A percentile compares a stretch with the other conserved stretches of the same genome.
These are phyloP conservation scores for Apantesis nais DNA, from an alignment of 2,888 invertebrate genomes.

Conservation along the genomic window DNA sequence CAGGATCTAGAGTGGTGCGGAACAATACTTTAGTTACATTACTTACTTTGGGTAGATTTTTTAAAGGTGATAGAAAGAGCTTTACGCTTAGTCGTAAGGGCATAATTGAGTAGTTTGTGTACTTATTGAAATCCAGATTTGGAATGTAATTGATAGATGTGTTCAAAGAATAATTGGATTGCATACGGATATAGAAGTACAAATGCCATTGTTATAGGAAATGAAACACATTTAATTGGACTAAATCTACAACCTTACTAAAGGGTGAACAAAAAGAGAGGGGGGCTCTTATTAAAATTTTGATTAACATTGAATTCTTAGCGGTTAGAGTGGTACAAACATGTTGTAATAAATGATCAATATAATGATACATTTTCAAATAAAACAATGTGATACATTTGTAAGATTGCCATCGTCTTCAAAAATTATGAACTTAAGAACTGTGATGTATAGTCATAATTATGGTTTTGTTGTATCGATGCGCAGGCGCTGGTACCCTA, in stretches of 20 bases:
- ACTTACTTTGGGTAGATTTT: constrained; percentile 15
- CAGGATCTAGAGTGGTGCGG: constrained; percentile 21
- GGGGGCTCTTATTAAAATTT: not conserved
- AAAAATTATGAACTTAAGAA: not conserved
- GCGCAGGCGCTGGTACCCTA: no score
- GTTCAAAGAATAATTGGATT: not conserved
- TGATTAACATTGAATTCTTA: no score
- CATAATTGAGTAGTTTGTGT: not conserved
- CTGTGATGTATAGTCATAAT: no score
- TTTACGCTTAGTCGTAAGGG: not conserved
- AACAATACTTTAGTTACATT: constrained; percentile 34
- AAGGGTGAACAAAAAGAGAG: not conserved
- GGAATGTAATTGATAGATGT: not conserved
- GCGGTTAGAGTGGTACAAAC: not conserved
- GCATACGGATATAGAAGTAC: not conserved
- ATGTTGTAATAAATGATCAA: not conserved
- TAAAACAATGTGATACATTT: no score
- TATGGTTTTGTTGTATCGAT: no score
- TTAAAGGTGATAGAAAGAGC: constrained; percentile 9
- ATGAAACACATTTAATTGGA: no score
- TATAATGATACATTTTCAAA: not conserved
- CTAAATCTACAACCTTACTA: no score
- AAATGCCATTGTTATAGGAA: no score
- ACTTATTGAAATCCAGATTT: not conserved
- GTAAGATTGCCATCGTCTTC: not conserved